Base-by-base conservation (phyloP, 2,888 invertebrate genomes). In the Nectonema munidae region DNA sequence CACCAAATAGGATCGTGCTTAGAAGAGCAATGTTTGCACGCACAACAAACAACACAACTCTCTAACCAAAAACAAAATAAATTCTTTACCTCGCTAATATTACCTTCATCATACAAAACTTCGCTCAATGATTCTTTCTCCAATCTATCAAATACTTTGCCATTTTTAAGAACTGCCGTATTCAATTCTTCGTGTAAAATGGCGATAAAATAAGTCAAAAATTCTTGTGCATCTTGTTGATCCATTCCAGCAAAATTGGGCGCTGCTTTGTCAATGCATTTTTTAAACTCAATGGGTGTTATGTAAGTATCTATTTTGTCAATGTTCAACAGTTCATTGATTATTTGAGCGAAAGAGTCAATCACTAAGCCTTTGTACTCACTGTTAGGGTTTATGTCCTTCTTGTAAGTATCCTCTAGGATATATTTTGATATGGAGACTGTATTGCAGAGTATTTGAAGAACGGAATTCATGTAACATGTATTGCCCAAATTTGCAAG, bases 201-300 rank as follows among this genome's bases (percentile, higher is more conserved):
- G 14, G 9, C 20, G 17, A 34, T 9, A 18, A 34, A 34, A 34
- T 34, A 34, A 6, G 15, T 20, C 14, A 34, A 15, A 34, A 34
- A 34, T 34, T 34, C 35, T 19, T 34, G 35, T 5, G 35, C 5
- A 34, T 34, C 35, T 34, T 34, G 35, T 34, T 34, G n/a, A n/a
- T n/a, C n/a, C n/a, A n/a, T n/a, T 18, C 35, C 35, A 19, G 35
- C 5, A 34, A 34, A 34, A 6, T 20, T 34, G 35, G 35, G 35
- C 4, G 35, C 35, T 19, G 17, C 17, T 19, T 11, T 19, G 17
- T 34, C 35, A 5, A 34, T 20, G 17, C 20, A 19, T 15, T 34
- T 34, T 14, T 34, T 34, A 5, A 34, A 19, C 17, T 34, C 20
- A 11, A 34, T 20, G 18, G 35, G 35, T 19, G 19, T 5, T 18